Evolutionary conservation across 2,797 vertebrate genomes (phyloP), one percentile per base, ranked within the genome.

Genomic region (Sebastes vulpes): DNA sequence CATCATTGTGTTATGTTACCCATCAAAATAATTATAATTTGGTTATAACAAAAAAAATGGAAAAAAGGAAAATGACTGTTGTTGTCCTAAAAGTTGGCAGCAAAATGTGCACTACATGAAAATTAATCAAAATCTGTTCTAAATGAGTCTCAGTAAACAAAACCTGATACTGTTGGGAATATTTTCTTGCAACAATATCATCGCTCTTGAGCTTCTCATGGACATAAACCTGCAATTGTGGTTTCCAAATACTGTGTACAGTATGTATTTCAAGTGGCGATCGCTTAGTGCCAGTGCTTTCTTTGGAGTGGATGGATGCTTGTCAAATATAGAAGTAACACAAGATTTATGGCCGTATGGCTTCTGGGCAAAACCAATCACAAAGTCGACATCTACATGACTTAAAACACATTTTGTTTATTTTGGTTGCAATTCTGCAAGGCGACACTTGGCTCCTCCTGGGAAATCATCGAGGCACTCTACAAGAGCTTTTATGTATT

Each of bases 151-250:
- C 84, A 56, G 79, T 65, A 94, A 92, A 95, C 91, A 95, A 84
- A 95, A 95, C 85, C 83, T 82, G 95, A 95, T 94, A 93, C 90
- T 77, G 86, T 85, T 90, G 88, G 85, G 91, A 93, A 91, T 88
- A 83, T 86, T 90, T 93, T 90, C 89, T 84, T 87, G 63, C 91
- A 92, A 93, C 93, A 94, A 93, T 94, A 92, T 94, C 87, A 88
- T 86, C 77, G 75, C 87, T n/a, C 48, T 89, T 77, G 59, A 87
- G 79, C 86, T 74, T 84, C 81, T 89, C 82, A 77, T 80, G 84
- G 84, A 92, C 73, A 72, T 84, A 88, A 95, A 95, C 94, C 95
- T 93, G 92, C 89, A 96, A 96, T 96, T 96, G 94, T 95, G 96
- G 96, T 76, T 95, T 96, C 79, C 75, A 84, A 88, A 89, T 89